Base-by-base conservation (phyloP, 2,888 invertebrate species). In the Eristalis tenax region DNA sequence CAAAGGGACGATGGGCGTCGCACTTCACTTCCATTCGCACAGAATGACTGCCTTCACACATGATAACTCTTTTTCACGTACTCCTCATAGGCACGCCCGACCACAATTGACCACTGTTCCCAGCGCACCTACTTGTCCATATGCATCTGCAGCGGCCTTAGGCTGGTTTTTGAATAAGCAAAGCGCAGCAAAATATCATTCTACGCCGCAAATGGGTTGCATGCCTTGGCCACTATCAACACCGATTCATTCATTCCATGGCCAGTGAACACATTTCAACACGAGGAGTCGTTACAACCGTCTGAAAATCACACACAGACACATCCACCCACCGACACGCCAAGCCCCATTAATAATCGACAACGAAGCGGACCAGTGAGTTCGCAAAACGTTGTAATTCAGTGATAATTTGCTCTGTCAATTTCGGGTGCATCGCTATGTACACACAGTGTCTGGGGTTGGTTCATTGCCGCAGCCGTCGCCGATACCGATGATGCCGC, bases 341-440 rank as follows among this genome's bases (percentile, higher is more conserved):
- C 65, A 23, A 6, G 8, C 61, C 63, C 81, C 38, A 73, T 18
- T 18, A 40, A 78, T 82, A 78, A 86, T 86, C 86, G 74, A 78
- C 59, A 65, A 57, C 63, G 83, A 71, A 71, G 68, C 71, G 71
- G 64, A 32, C 66, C 71, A 83, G 61, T 83, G 83, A 79, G 71
- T 73, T 71, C 79, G 74, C 83, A 79, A 83, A 87, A 75, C 50
- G 75, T 76, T 76, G 87, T 87, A 87, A 87, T 87, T 87, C 83
- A 83, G 83, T 83, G 87, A 83, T 87, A 87, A 87, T 87, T 87
- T 87, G 87, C 61, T 63, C 79, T 77, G 83, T 83, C 83, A 87
- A 80, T 87, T 87, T 76, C 50, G 83, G 57, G 50, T 32, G 73
- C 71, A 75, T 71, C 74, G 75, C 68, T 65, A 18, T 50, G 50